Conservation (phyloP, 2,888 invertebrate species). For the Microctonus hyperodae region DNA sequence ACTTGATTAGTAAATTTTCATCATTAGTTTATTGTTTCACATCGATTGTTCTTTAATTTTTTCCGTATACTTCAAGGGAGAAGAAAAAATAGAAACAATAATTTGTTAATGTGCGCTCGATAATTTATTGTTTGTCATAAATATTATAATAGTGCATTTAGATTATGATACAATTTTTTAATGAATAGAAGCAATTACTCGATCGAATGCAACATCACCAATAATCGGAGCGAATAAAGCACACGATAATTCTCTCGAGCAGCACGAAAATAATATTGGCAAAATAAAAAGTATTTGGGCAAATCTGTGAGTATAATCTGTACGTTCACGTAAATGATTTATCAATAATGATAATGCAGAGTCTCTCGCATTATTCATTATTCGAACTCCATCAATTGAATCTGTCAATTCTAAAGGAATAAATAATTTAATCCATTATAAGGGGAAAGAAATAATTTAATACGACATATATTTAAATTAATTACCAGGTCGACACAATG, state of each 20-base stretch:
- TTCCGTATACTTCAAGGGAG: background rate
- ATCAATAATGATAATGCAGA: slow-evolving; percentile 47
- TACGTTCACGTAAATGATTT: slow-evolving; percentile 45
- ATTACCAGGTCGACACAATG: slow-evolving; percentile 66
- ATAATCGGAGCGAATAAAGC: slow-evolving; percentile 55
- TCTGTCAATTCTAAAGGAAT: slow-evolving; percentile 48
- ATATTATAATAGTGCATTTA: background rate
- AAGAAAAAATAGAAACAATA: background rate
- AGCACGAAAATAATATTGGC: slow-evolving; percentile 52
- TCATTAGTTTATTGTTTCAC: background rate
- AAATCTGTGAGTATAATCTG: slow-evolving; percentile 45
- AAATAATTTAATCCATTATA: background rate
- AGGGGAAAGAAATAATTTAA: background rate
- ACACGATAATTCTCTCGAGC: slow-evolving; percentile 50
- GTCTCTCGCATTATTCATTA: slow-evolving; percentile 46
- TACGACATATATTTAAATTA: background rate
- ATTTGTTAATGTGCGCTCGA: background rate
- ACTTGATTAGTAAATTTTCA: background rate
- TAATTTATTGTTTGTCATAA: background rate
- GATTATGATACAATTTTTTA: slow-evolving; percentile 37
- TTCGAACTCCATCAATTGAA: slow-evolving; percentile 40
- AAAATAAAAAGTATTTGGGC: slow-evolving; percentile 51
- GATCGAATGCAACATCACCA: slow-evolving; percentile 51
- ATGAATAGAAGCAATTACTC: slow-evolving; percentile 54
- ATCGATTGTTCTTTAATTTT: background rate